Evolutionary conservation across 2,888 invertebrate species (phyloP).

Genomic region (Pogonocherus hispidulus): DNA sequence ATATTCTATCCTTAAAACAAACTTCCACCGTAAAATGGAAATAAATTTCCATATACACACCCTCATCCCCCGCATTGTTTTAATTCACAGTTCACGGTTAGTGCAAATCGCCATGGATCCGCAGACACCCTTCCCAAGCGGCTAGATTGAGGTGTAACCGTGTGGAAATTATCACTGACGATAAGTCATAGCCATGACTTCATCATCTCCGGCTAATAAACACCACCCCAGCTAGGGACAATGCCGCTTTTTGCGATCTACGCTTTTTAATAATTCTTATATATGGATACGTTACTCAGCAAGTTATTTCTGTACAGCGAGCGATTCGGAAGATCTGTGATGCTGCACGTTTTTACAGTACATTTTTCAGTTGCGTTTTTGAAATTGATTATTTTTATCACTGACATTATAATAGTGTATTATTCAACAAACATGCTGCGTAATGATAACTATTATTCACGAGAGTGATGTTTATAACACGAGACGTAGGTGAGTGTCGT

Average conservation of each 20-base stretch:
- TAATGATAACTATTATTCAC: too few relatives aligned
- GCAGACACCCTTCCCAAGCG: constrained; percentile 55
- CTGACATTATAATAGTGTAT: too few relatives aligned
- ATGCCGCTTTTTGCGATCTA: constrained; percentile 17
- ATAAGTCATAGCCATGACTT: constrained; percentile 67
- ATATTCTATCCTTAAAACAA: too few relatives aligned
- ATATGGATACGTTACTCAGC: not conserved
- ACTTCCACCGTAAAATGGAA: too few relatives aligned
- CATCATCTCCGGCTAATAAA: constrained; percentile 63
- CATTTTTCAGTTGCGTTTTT: too few relatives aligned
- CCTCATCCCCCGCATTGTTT: constrained; percentile 35
- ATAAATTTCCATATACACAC: not conserved
- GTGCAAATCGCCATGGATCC: constrained; percentile 42
- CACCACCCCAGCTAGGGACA: constrained; percentile 49
- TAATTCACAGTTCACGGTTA: constrained; percentile 29
- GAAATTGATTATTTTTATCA: too few relatives aligned
- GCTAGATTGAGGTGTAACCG: constrained; percentile 64
- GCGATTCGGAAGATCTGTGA: too few relatives aligned
- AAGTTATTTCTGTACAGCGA: not conserved
- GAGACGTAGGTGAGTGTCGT: too few relatives aligned
- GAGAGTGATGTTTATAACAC: too few relatives aligned
- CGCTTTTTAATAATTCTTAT: not conserved
- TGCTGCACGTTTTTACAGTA: too few relatives aligned
- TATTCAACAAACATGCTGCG: too few relatives aligned
- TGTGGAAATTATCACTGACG: constrained; percentile 66